Evolutionary conservation across 2,113 vertebrate genomes (phyloP).

Genomic region (Platanista minor): DNA sequence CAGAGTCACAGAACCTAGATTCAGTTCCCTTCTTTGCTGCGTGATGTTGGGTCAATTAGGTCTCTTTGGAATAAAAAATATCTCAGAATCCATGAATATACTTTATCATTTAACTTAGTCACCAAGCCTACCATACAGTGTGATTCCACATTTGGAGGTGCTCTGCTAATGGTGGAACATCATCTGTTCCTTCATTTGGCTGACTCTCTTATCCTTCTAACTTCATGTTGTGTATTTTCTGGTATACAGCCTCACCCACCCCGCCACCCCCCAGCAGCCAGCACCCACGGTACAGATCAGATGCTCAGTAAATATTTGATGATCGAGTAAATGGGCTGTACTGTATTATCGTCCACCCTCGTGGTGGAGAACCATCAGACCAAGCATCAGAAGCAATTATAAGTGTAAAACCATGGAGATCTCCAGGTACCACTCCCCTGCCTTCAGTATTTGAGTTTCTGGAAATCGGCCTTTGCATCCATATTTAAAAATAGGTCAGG

Average conservation of each 20-base stretch:
- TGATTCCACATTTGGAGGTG: not conserved
- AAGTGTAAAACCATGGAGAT: not conserved
- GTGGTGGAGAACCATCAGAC: not conserved
- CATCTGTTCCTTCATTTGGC: not conserved
- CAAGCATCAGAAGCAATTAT: not conserved
- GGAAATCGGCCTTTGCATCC: not conserved
- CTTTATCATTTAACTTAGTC: not conserved
- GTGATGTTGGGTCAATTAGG: not conserved
- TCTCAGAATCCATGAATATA: not conserved
- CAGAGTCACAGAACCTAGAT: not conserved
- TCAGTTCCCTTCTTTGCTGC: not conserved
- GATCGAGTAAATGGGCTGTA: not conserved
- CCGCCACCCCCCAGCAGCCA: not conserved
- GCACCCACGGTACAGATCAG: not conserved
- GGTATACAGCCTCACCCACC: not conserved
- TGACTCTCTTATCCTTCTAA: not conserved
- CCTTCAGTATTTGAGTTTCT: not conserved
- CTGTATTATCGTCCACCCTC: not conserved
- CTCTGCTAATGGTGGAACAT: accelerated
- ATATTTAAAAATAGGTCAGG: not conserved
- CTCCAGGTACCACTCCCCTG: not conserved
- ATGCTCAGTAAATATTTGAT: not conserved
- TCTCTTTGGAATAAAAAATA: not conserved
- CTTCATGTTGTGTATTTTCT: not conserved
- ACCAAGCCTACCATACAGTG: not conserved